Base-by-base conservation (phyloP, 2,888 invertebrate species). In the Phasia obesa region DNA sequence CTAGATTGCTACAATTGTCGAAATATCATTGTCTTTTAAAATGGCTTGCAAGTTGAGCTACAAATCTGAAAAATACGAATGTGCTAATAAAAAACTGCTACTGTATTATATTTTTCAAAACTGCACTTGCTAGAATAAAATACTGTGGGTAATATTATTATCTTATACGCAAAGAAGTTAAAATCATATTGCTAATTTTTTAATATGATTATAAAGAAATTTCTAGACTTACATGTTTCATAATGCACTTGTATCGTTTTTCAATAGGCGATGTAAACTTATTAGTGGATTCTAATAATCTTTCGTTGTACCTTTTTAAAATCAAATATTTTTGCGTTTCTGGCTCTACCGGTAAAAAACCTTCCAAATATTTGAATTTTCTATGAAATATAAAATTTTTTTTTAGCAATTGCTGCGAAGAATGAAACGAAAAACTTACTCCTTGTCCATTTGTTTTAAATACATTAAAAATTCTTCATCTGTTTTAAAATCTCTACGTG, bases 171-270 rank as follows among this genome's bases (percentile, higher is more conserved):
- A n/a, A n/a, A n/a, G n/a, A n/a, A n/a, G n/a, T n/a, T n/a, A n/a
- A n/a, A n/a, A n/a, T n/a, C n/a, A n/a, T n/a, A n/a, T n/a, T n/a
- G n/a, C n/a, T n/a, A n/a, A n/a, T n/a, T n/a, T n/a, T n/a, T n/a
- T n/a, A n/a, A n/a, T n/a, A n/a, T n/a, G n/a, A n/a, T n/a, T n/a
- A n/a, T n/a, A n/a, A n/a, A n/a, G n/a, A n/a, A n/a, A n/a, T n/a
- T 27, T 27, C 27, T 11, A 13, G 55, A 88, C 89, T 90, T 87
- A 91, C 91, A 78, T 87, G 87, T 76, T 88, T 88, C 85, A 91
- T 86, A 71, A 91, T 86, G 79, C 90, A 89, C 71, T 90, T 88
- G 80, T 89, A 90, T 38, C 90, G 88, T 64, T 87, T 90, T 80
- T 89, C 86, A 60, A 91, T 87, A 62, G 84, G 79, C 13, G 85